A percentile compares a stretch with the other conserved stretches of the same genome.
These are phyloP conservation scores for Pseudopodoces humilis DNA, from an alignment of 2,113 vertebrate species.

Conservation along the genomic window DNA sequence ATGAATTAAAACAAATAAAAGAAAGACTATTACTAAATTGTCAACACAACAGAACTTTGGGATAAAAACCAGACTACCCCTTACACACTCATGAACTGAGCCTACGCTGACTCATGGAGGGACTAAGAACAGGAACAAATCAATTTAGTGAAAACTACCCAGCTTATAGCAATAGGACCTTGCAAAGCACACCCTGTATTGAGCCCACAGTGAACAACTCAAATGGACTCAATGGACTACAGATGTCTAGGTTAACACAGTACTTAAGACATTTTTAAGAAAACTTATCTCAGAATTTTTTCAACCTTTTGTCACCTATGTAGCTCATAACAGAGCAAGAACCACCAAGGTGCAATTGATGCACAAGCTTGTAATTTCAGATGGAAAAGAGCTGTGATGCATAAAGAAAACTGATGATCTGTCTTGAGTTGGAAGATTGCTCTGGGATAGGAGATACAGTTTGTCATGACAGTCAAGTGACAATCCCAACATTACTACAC, in stretches of 20 bases:
- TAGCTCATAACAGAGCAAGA: neutral
- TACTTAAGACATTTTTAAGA: neutral
- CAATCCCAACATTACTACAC: neutral
- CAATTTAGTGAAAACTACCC: neutral
- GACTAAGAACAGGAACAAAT: accelerated
- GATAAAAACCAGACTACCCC: neutral
- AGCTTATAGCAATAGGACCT: neutral
- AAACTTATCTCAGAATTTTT: neutral
- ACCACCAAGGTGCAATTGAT: neutral
- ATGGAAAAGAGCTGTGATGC: neutral
- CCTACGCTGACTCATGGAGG: accelerated
- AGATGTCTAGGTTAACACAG: neutral
- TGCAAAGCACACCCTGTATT: neutral
- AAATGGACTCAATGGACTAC: neutral
- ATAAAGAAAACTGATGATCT: neutral
- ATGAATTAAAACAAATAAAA: neutral
- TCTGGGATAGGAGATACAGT: neutral
- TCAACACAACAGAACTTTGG: neutral
- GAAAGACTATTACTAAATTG: neutral
- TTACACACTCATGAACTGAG: neutral
- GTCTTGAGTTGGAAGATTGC: neutral
- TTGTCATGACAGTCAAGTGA: neutral
- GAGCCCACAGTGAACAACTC: neutral
- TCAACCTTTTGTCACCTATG: neutral
- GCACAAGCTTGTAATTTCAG: neutral